These are phyloP conservation scores for Leptosomus discolor DNA, from an alignment of 2,113 vertebrate genomes.

Conservation along the genomic window DNA sequence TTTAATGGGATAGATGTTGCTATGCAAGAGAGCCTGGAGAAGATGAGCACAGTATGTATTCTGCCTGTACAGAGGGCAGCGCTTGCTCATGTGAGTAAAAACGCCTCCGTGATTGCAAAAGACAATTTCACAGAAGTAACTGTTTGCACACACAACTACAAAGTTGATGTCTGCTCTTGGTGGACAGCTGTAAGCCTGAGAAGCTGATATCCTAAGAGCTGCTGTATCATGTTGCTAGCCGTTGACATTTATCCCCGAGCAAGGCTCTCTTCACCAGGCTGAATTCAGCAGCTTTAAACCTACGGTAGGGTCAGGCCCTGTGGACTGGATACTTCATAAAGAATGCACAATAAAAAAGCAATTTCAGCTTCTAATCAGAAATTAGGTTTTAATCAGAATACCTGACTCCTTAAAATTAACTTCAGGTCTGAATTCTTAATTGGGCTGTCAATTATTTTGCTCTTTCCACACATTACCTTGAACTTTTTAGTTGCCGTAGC, in stretches of 20 bases:
- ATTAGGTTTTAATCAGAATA: constrained; percentile 37
- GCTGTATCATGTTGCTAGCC: not conserved
- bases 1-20: not conserved
- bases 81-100: not conserved
- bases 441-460: constrained; percentile 26
- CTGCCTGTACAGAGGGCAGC: not conserved
- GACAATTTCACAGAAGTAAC: not conserved
- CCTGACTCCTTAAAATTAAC: constrained; percentile 26
- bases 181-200: not conserved
- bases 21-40: not conserved
- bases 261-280: not conserved
- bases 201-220: not conserved
- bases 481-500: constrained; percentile 67
- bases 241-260: not conserved
- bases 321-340: not conserved
- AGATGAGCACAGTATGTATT: not conserved
- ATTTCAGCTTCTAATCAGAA: constrained; percentile 33
- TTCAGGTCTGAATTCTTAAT: constrained; percentile 44
- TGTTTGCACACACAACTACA: not conserved
- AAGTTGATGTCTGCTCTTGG: not conserved
- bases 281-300: not conserved
- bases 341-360: not conserved
- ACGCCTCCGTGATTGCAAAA: not conserved
- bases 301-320: not conserved
- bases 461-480: constrained; percentile 39